phyloP scores from a whole-genome alignment of 2,888 invertebrate species.

The Campoplex capitator region DNA sequence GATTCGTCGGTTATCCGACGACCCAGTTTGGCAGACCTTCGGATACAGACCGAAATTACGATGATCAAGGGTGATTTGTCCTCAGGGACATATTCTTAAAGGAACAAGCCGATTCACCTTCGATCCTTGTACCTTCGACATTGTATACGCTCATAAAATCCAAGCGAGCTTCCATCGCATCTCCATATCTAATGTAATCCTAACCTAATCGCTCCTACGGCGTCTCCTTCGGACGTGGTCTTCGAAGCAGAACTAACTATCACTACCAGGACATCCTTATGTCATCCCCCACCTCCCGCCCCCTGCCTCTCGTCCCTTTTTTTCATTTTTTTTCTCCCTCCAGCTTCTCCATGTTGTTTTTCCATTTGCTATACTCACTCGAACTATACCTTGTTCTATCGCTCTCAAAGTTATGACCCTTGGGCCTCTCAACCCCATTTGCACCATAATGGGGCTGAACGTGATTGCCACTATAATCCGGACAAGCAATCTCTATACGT shows the following conservation, averaged over 20 bases:
- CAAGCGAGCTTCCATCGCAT: constrained; percentile 64
- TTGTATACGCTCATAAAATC: constrained; percentile 58
- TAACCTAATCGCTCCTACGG: constrained; percentile 65
- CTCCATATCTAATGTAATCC: constrained; percentile 79
- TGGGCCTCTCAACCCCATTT: constrained; percentile 74
- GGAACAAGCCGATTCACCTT: constrained; percentile 63
- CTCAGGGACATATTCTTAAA: constrained; percentile 62
- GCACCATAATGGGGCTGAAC: constrained; percentile 78
- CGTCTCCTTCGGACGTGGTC: constrained; percentile 78
- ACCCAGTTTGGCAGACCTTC: constrained; percentile 21
- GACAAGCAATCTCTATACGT: constrained; percentile 43
- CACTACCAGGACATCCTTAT: constrained; percentile 75
- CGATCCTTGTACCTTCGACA: constrained; percentile 69
- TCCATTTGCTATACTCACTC: constrained; percentile 44
- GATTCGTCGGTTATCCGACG: constrained; percentile 44
- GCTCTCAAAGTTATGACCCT: constrained; percentile 54
- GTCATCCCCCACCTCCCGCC: constrained; percentile 9
- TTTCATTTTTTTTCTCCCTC: constrained; percentile 22
- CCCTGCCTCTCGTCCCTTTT: constrained; percentile 17
- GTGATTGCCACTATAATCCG: constrained; percentile 44
- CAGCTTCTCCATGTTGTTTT: constrained; percentile 40
- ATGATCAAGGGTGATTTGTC: constrained; percentile 69
- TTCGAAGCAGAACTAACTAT: constrained; percentile 83
- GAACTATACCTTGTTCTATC: constrained; percentile 45
- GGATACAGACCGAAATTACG: constrained; percentile 59